Conservation (phyloP, 2,797 vertebrate species). For the Pteropus rufus region DNA sequence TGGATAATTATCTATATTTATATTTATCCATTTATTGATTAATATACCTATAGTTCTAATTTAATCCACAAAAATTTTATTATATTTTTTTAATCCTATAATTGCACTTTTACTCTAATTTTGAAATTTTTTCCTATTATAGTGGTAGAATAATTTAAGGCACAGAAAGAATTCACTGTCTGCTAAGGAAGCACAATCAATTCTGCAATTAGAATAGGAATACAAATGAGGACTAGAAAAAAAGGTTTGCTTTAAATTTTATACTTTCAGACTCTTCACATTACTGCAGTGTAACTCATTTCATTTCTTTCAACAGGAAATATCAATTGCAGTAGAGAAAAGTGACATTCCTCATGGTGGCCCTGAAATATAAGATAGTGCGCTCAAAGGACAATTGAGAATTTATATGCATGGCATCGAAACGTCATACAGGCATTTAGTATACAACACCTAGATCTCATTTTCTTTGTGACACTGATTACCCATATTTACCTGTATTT, state of each 20-base stretch:
- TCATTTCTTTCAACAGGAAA: neutral
- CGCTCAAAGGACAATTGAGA: neutral
- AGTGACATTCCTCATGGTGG: neutral
- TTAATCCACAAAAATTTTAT: neutral
- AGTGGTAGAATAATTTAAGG: neutral
- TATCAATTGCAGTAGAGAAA: neutral
- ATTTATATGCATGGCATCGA: neutral
- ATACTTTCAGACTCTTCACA: neutral
- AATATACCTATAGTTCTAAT: neutral
- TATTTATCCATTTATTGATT: neutral
- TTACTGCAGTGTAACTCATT: neutral
- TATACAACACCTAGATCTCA: neutral
- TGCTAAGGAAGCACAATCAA: neutral
- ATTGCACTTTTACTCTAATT: neutral
- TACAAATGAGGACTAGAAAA: neutral
- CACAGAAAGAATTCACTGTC: neutral
- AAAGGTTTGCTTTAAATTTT: neutral
- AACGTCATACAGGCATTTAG: neutral
- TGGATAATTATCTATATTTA: neutral
- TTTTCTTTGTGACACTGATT: neutral
- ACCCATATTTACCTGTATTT: neutral
- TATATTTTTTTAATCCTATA: neutral
- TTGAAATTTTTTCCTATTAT: neutral
- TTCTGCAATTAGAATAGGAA: neutral
- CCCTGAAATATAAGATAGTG: neutral